Percentiles rank a stretch among this genome's conserved stretches.
Conservation (phyloP, 2,113 vertebrate genomes). For the Chloropsis cyanopogon region DNA sequence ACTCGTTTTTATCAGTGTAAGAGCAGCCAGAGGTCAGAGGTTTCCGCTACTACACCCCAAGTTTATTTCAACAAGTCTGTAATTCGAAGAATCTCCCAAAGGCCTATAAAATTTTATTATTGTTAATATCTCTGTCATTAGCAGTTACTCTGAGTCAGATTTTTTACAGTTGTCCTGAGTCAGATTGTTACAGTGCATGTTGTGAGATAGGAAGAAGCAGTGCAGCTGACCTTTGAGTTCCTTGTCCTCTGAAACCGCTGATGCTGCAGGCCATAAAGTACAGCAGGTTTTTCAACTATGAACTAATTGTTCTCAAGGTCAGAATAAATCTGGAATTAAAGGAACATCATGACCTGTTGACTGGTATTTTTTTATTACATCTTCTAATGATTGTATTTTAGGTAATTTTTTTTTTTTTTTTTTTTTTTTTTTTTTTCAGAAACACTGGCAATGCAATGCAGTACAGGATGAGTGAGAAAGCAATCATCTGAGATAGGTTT, state of each 20-base stretch:
- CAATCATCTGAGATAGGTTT: background rate
- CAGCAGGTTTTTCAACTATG: slow-evolving; percentile 27
- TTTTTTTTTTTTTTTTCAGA: background rate
- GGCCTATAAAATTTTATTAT: slow-evolving; percentile 57
- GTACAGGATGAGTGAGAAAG: background rate
- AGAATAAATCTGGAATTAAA: slow-evolving; percentile 24
- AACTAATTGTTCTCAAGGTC: slow-evolving; percentile 25
- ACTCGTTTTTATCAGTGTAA: background rate
- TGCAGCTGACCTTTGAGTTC: slow-evolving; percentile 63
- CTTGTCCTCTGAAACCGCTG: slow-evolving; percentile 61
- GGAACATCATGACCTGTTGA: background rate
- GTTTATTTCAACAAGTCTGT: background rate
- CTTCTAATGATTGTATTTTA: background rate
- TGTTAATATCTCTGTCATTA: slow-evolving; percentile 37
- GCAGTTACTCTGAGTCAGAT: slow-evolving; percentile 10
- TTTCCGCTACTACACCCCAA: background rate
- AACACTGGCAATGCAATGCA: background rate
- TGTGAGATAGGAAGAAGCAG: background rate
- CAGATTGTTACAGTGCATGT: slow-evolving; percentile 28
- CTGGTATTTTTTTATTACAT: background rate
- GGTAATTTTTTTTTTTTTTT: background rate
- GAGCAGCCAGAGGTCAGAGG: background rate
- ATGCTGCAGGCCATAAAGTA: slow-evolving; percentile 45
- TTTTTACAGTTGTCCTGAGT: slow-evolving; percentile 23
- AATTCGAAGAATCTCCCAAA: background rate